phyloP scores from a whole-genome alignment of 2,797 vertebrate species.

The Brachymystax lenok region DNA sequence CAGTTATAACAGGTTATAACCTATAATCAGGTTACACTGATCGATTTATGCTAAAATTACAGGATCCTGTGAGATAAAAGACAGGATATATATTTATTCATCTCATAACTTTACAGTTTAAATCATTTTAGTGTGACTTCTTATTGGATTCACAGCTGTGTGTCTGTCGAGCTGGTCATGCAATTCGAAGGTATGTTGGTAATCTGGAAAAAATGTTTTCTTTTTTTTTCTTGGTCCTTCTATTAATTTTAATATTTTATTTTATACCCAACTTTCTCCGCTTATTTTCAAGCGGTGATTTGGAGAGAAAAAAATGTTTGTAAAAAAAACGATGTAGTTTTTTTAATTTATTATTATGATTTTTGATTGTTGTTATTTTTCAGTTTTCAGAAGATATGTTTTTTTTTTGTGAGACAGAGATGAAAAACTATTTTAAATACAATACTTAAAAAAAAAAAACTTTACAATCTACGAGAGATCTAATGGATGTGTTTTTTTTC shows the following conservation, averaged over 20 bases:
- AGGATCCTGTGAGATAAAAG: not conserved
- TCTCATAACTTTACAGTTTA: constrained; percentile 1
- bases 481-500: constrained; percentile 55
- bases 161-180: constrained; percentile 50
- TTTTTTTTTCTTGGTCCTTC: constrained; percentile 37
- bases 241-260: constrained; percentile 12
- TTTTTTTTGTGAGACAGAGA: constrained; percentile 46
- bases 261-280: constrained; percentile 48
- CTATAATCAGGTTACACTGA: not conserved
- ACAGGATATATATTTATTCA: not conserved
- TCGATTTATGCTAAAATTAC: not conserved
- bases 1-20: not conserved
- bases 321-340: not conserved
- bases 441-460: constrained; percentile 58
- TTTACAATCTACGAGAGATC: constrained; percentile 56
- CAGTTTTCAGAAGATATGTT: constrained; percentile 52
- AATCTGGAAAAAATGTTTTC: constrained; percentile 28
- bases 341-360: constrained; percentile 47
- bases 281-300: constrained; percentile 63
- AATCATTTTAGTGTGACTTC: constrained; percentile 24
- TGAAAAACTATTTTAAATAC: constrained; percentile 70
- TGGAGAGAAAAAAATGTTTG: constrained; percentile 22
- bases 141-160: constrained; percentile 35
- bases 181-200: constrained; percentile 51
- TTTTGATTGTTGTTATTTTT: constrained; percentile 31